Evolutionary conservation across 2,113 vertebrate genomes (phyloP), one percentile per base, ranked within the genome.

Genomic region (Pavo muticus): DNA sequence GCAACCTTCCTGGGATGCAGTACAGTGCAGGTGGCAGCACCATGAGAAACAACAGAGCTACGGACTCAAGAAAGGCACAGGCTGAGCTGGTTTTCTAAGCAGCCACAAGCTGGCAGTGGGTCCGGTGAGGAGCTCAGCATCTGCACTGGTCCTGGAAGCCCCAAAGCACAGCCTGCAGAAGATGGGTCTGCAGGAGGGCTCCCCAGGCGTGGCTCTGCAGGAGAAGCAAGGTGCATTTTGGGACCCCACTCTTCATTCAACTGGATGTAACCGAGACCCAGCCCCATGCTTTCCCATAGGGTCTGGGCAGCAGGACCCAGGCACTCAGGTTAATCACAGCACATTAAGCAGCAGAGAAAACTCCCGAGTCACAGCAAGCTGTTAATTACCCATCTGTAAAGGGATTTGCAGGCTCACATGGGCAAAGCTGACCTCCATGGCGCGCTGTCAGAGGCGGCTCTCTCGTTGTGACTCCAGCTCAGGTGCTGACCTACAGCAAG

Each of bases 321-420:
- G 54, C 45, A 21, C 60, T 42, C 25, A 1, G 3, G 44, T 95
- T 89, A 91, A 91, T 94, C 93, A 91, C 88, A 89, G 65, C 3
- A 1, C 60, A 54, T 88, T 91, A 73, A 91, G 68, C 68, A 73
- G 75, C 74, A 57, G 59, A 50, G 84, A 75, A 92, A 95, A 92
- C 87, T 91, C 90, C 75, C 71, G 91, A 88, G 90, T 93, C 94
- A 96, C 85, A 50, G 40, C 4, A 3, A 96, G 92, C 87, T 92
- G 81, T 95, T 97, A 96, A 96, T 97, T 96, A 96, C 92, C 86
- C 54, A 81, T n/a, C 73, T 1, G 4, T 93, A 95, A 96, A 30
- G 75, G 69, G 95, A 96, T 95, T 91, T 75, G 71, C 84, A 71
- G 68, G 93, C 87, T 96, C 80, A 70, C 1, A 2, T n/a, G 13